A percentile compares a stretch with the other conserved stretches of the same genome.
phyloP scores from a whole-genome alignment of 2,888 invertebrate species.

The Lordiphosa fenestrarum region DNA sequence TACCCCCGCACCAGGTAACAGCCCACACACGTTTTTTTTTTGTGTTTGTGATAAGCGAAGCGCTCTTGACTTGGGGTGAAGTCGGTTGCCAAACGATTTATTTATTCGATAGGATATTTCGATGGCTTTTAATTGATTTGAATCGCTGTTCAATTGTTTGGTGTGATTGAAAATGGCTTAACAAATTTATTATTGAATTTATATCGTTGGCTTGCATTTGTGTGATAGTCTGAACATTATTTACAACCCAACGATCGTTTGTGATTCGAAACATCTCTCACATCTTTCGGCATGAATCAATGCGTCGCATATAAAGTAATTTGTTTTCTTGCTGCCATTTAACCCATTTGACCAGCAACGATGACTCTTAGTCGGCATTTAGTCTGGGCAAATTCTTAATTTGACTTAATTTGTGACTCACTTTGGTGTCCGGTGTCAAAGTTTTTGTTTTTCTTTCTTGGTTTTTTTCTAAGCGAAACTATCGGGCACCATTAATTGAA shows the following conservation, averaged over 20 bases:
- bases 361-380: constrained; percentile 39
- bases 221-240: constrained; percentile 23
- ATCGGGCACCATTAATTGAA: constrained; percentile 56
- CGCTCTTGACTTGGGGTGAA: constrained; percentile 2
- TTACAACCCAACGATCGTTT: constrained; percentile 21
- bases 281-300: constrained; percentile 59
- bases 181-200: constrained; percentile 71
- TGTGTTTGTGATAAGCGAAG: constrained; percentile 14
- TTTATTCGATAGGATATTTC: constrained; percentile 63
- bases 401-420: constrained; percentile 71
- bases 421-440: constrained; percentile 39
- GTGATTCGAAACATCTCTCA: constrained; percentile 39
- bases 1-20: constrained; percentile 10
- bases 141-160: constrained; percentile 73
- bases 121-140: constrained; percentile 76
- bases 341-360: constrained; percentile 27
- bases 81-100: constrained; percentile 20
- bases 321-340: constrained; percentile 50
- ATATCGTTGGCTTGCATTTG: constrained; percentile 34
- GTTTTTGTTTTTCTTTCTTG: constrained; percentile 15
- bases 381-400: constrained; percentile 48
- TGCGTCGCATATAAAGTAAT: constrained; percentile 62
- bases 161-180: constrained; percentile 75
- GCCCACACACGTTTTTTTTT: constrained; percentile 4
- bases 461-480: constrained; percentile 17